These are phyloP conservation scores for Syngnathoides biaculeatus DNA, from an alignment of 2,113 vertebrate species.

Conservation along the genomic window DNA sequence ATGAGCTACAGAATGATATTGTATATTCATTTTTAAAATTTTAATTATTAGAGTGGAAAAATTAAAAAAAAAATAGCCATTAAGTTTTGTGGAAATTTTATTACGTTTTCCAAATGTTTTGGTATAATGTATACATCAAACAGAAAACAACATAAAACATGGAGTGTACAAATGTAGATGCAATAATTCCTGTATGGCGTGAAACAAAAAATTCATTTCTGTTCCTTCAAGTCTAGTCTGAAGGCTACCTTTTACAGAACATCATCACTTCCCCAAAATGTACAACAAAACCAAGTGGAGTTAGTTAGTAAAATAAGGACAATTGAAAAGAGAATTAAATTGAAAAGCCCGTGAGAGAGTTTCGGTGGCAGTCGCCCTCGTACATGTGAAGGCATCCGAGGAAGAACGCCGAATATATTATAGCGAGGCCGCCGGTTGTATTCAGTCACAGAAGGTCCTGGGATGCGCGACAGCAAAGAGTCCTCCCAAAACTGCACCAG, in stretches of 20 bases:
- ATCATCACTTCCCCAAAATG: constrained; percentile 49
- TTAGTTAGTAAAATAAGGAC: constrained; percentile 65
- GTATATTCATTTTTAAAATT: neutral
- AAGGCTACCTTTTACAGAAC: constrained; percentile 20
- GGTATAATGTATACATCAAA: constrained; percentile 71
- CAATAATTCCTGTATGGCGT: constrained; percentile 61
- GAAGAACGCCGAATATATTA: constrained; percentile 90
- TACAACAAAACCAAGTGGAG: constrained; percentile 39
- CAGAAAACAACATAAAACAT: constrained; percentile 73
- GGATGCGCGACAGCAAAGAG: constrained; percentile 82
- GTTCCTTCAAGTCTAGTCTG: constrained; percentile 34
- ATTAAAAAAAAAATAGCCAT: constrained; percentile 12
- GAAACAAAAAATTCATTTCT: constrained; percentile 70
- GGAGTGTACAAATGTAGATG: constrained; percentile 76
- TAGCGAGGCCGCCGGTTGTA: constrained; percentile 81
- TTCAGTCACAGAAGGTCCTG: constrained; percentile 78
- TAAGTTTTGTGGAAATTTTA: constrained; percentile 87
- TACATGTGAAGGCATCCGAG: constrained; percentile 79
- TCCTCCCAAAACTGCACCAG: constrained; percentile 84
- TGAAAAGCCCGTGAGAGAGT: constrained; percentile 39
- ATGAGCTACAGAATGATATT: neutral
- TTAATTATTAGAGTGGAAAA: no score
- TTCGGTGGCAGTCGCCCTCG: constrained; percentile 77
- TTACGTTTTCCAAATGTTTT: constrained; percentile 75
- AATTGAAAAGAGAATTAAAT: constrained; percentile 26